Evolutionary conservation across 2,797 vertebrate genomes (phyloP), one percentile per base, ranked within the genome.

Genomic region (Ibycter americanus): DNA sequence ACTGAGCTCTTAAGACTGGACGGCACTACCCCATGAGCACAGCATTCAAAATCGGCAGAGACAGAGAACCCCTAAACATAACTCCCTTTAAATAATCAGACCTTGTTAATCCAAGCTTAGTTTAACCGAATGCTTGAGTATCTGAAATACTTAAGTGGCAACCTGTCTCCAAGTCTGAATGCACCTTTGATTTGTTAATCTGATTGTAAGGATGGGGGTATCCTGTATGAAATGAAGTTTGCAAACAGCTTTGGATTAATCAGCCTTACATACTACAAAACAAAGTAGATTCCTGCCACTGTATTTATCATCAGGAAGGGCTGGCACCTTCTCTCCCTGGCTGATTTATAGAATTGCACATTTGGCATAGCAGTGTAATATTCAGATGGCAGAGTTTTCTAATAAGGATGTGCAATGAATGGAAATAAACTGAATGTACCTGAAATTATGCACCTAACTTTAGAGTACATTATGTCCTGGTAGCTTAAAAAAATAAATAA

Each of bases 221-320:
- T 94, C 65, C 78, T 94, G 59, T 76, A 77, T 61, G 81, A 97
- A 84, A 87, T 92, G 31, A 85, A 90, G 47, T 92, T 96, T 86
- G 68, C 94, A 89, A 96, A 96, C 96, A 96, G 90, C 88, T 96
- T 95, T 62, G 92, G 89, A 91, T 96, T 97, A 97, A 96, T 95
- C 94, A 96, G 79, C 34, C 90, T 96, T 92, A 91, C 81, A 79
- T 73, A 89, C 67, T 90, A 83, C 83, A 83, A 94, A 97, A 96
- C 94, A 93, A 95, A 95, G 95, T 94, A 94, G 80, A 94, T 96
- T 95, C 74, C 85, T 95, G 90, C 79, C 72, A 87, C 92, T 76
- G 91, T 91, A 96, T 94, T 95, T 76, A 68, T 90, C 87, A 88
- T 62, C 78, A 89, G 65, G 87, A 96, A 68, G 58, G 86, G 42